Percentiles rank a stretch among this genome's conserved stretches.
Conservation (phyloP, 2,888 invertebrate species). For the Saturnia japonica region DNA sequence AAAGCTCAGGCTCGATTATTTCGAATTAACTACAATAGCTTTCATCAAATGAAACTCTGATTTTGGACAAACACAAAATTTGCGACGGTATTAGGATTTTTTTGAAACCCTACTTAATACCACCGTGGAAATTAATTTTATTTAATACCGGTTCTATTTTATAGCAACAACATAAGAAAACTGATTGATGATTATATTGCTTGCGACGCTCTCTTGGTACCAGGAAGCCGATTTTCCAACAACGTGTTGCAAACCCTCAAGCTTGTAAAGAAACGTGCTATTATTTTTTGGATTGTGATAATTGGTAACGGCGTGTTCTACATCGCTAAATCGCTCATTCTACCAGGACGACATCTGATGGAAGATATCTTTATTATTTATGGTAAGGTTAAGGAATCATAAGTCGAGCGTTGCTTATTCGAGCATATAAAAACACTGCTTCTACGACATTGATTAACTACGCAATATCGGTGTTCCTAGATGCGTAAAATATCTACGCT, state of each 20-base stretch:
- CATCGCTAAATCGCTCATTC: constrained; percentile 38
- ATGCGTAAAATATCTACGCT: too few species aligned
- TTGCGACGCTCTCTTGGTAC: constrained; percentile 37
- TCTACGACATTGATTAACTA: neutral
- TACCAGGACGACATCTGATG: constrained; percentile 50
- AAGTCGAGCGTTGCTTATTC: neutral
- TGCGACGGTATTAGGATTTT: too few species aligned
- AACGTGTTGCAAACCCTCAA: constrained; percentile 43
- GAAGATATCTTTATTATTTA: constrained; percentile 45
- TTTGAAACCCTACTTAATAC: too few species aligned
- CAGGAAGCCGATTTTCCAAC: constrained; percentile 39
- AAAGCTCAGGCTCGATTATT: too few species aligned
- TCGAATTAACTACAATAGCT: too few species aligned
- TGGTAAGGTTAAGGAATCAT: constrained; percentile 36
- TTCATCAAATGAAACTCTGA: too few species aligned
- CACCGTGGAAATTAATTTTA: neutral
- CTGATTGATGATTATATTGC: constrained; percentile 40
- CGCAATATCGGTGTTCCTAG: too few species aligned
- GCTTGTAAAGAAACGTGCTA: constrained; percentile 48
- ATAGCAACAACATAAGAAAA: constrained; percentile 41
- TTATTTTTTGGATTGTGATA: constrained; percentile 47
- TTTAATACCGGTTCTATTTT: constrained; percentile 25
- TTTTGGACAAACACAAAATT: too few species aligned
- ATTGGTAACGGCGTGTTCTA: constrained; percentile 44
- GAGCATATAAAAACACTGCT: neutral